Conservation (phyloP, 2,888 invertebrate species). For the Anoplius nigerrimus region DNA sequence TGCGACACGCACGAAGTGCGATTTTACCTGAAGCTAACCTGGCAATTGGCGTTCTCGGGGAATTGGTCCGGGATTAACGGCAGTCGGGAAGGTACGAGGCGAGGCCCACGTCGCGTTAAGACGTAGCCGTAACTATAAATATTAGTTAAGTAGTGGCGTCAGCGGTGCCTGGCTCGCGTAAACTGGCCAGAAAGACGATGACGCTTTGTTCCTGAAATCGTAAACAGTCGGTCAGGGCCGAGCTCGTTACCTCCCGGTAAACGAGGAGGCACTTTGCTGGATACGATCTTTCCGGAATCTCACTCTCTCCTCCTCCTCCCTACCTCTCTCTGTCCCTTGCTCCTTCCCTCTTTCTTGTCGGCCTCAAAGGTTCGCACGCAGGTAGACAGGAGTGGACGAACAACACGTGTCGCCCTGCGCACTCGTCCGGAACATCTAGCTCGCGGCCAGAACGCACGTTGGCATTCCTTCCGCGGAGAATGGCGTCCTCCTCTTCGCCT, state of each 20-base stretch:
- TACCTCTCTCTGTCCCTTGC: not conserved
- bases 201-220: constrained; percentile 3
- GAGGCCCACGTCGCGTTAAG: too few species aligned
- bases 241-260: not conserved
- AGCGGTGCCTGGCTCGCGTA: constrained; percentile 1
- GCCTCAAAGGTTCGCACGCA: not conserved
- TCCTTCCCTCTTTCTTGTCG: not conserved
- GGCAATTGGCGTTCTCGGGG: too few species aligned
- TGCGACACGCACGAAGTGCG: too few species aligned
- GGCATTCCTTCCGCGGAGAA: too few species aligned
- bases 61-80: too few species aligned
- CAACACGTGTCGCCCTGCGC: not conserved
- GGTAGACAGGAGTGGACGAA: constrained; percentile 1
- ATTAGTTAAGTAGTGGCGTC: constrained; percentile 5
- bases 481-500: too few species aligned
- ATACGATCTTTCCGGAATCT: constrained; percentile 46
- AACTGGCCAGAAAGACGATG: constrained; percentile 4
- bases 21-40: too few species aligned
- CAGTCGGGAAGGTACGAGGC: too few species aligned
- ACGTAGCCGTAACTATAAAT: constrained; percentile 6
- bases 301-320: not conserved
- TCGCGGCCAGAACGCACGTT: too few species aligned
- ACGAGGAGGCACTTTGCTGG: not conserved
- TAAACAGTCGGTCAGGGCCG: constrained; percentile 3
- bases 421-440: not conserved